Evolutionary conservation across 2,888 invertebrate genomes (phyloP).

Genomic region (Caenorhabditis angaria): DNA sequence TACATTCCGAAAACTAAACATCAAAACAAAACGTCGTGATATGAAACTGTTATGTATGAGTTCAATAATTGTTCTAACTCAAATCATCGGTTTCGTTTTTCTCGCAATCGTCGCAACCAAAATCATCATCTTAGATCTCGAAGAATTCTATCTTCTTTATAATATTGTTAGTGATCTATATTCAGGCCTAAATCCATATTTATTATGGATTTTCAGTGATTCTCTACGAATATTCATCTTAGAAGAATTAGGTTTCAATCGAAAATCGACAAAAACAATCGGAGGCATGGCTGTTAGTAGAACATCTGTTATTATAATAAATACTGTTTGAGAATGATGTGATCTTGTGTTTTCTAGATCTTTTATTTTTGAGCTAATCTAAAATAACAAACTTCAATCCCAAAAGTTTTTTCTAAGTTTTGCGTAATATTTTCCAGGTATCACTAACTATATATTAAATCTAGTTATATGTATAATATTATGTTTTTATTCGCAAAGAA

Average conservation of each 20-base stretch:
- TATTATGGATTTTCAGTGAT: slow-evolving; percentile 33
- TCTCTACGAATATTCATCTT: slow-evolving; percentile 25
- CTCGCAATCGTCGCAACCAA: slow-evolving; percentile 12
- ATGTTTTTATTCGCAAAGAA: too few relatives aligned
- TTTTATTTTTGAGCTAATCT: too few relatives aligned
- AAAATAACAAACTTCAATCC: too few relatives aligned
- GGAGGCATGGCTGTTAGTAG: too few relatives aligned
- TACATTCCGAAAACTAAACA: slow-evolving; percentile 6
- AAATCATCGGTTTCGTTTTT: slow-evolving; percentile 21
- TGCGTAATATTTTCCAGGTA: too few relatives aligned
- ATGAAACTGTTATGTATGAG: slow-evolving; percentile 23
- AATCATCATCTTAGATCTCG: slow-evolving; percentile 8
- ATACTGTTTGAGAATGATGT: too few relatives aligned
- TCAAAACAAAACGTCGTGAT: slow-evolving; percentile 11
- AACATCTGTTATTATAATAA: too few relatives aligned
- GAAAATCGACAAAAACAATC: neutral
- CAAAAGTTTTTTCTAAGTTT: too few relatives aligned
- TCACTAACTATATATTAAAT: too few relatives aligned
- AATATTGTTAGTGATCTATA: slow-evolving; percentile 28
- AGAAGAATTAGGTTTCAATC: slow-evolving; percentile 7
- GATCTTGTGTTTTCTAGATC: too few relatives aligned
- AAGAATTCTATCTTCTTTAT: slow-evolving; percentile 32
- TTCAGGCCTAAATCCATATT: slow-evolving; percentile 29
- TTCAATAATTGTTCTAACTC: slow-evolving; percentile 29
- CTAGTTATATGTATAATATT: too few relatives aligned